Evolutionary conservation across 2,888 invertebrate genomes (phyloP).

Genomic region (Agrypnus murinus): DNA sequence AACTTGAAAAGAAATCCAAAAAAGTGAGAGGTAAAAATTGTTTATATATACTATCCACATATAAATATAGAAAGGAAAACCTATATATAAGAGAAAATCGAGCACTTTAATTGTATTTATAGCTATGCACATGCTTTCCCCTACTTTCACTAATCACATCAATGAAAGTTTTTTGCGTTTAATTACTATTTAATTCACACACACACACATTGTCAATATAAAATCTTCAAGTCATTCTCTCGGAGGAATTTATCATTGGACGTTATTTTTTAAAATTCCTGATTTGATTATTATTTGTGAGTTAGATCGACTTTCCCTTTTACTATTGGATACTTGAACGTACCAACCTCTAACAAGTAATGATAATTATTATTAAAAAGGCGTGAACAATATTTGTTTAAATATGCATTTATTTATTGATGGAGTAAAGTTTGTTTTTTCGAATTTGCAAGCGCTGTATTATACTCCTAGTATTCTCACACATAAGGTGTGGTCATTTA

Average conservation of each 20-base stretch:
- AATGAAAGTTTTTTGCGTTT: constrained; percentile 10
- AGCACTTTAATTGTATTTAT: constrained; percentile 9
- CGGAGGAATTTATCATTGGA: background rate
- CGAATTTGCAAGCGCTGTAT: no score
- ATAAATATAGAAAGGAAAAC: constrained; percentile 23
- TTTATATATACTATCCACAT: no score
- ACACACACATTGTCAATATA: background rate
- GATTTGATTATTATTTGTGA: background rate
- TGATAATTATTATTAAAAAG: no score
- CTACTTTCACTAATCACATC: constrained; percentile 26
- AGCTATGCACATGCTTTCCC: constrained; percentile 10
- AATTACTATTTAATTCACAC: constrained; percentile 3
- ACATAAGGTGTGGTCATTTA: constrained; percentile 7
- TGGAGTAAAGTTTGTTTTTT: no score
- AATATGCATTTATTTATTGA: no score
- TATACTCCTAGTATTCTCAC: background rate
- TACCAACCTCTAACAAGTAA: constrained; percentile 4
- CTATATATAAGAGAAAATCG: constrained; percentile 27
- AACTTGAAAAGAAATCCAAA: no score
- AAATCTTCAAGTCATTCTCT: background rate
- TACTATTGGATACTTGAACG: constrained; percentile 8
- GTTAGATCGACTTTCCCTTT: constrained; percentile 8
- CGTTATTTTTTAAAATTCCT: background rate
- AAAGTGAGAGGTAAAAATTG: background rate
- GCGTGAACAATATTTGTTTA: background rate